These are phyloP conservation scores for Lycodopsis pacificus DNA, from an alignment of 2,797 vertebrate genomes.

Conservation along the genomic window DNA sequence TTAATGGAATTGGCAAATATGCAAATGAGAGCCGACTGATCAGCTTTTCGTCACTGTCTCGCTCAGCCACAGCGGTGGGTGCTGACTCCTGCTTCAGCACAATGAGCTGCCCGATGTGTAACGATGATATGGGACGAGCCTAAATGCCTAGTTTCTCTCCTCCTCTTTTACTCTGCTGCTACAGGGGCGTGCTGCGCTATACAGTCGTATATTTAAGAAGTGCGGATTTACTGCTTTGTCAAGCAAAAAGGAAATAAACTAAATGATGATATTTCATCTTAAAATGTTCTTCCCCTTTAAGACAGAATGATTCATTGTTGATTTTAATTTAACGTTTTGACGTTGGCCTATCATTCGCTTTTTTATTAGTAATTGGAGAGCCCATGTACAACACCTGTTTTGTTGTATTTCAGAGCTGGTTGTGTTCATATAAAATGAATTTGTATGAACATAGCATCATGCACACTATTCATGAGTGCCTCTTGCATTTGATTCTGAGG, in stretches of 20 bases:
- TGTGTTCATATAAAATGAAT: conserved; percentile 58
- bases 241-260: not conserved
- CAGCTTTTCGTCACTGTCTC: conserved; percentile 82
- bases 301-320: not conserved
- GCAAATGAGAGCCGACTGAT: conserved; percentile 82
- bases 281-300: conserved; percentile 3
- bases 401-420: conserved; percentile 57
- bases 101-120: conserved; percentile 76
- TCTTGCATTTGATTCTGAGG: conserved; percentile 70
- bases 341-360: not conserved
- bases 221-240: conserved; percentile 19
- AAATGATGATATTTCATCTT: conserved; percentile 24
- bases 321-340: conserved; percentile 34
- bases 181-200: conserved; percentile 25
- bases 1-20: conserved; percentile 89
- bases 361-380: conserved; percentile 27
- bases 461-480: conserved; percentile 59
- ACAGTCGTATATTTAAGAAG: conserved; percentile 11
- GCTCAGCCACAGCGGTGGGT: conserved; percentile 67
- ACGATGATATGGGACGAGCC: conserved; percentile 78
- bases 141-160: conserved; percentile 66
- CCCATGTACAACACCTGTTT: conserved; percentile 44
- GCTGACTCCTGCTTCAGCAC: conserved; percentile 70
- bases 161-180: conserved; percentile 56
- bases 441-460: conserved; percentile 66